Base-by-base conservation (phyloP, 2,888 invertebrate genomes). In the Piscicola geometra region DNA sequence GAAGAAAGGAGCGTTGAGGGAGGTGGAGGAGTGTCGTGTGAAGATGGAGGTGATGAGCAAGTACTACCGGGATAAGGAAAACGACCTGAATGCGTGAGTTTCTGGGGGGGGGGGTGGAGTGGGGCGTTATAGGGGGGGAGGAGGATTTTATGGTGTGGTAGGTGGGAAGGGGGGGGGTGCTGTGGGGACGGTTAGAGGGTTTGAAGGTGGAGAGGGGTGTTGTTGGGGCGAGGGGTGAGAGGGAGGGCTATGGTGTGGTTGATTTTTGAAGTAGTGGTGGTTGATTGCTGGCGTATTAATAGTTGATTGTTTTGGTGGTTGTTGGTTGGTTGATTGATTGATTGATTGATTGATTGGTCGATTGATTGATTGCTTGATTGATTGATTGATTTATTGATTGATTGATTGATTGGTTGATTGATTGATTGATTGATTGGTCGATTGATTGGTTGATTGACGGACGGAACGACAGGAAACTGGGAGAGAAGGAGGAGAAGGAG, bases 401-500 rank as follows among this genome's bases (percentile, higher is more conserved):
- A 47, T 1, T 25, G 1, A 1, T 71, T 2, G 25, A 71, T 60
- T 28, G 64, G 21, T 5, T 67, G 32, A 28, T 67, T 67, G 32
- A 9, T 5, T 67, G 67, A 33, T 3, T 21, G 47, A 30, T 18
- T 71, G 71, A 71, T 47, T 25, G 33, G 47, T 47, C 1, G 3
- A 41, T 47, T 47, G 52, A 47, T 1, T 25, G 1, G 2, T 71
- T 2, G 25, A 71, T 60, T 28, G 64, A 15, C 3, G 12, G 32
- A 28, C 32, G 12, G 32, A 9, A n/a, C 32, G 67, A 33, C 25
- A 56, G 60, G 25, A 18, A 18, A 21, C n/a, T 56, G 25, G 25
- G 60, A 25, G 60, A 56, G 25, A 56, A 56, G 25, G 60, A 56
- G 60, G 60, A 56, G 60, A 56, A 56, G 25, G 60, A 56, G 60